Conservation (phyloP, 2,113 vertebrate species). For the Aegithalos caudatus region DNA sequence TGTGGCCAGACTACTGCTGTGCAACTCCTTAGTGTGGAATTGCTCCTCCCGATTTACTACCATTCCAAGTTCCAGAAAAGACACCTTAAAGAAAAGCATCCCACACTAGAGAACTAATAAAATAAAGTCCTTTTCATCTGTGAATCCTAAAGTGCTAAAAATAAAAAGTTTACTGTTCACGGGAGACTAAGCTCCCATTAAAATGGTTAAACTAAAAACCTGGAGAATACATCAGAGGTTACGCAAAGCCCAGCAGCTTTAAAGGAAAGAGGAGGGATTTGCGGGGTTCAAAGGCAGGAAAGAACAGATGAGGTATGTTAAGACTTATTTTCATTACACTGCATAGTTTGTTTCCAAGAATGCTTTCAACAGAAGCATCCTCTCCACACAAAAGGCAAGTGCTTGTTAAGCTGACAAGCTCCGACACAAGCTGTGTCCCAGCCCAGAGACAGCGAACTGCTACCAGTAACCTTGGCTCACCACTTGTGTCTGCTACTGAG, state of each 20-base stretch:
- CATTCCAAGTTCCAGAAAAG: not conserved
- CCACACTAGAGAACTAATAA: not conserved
- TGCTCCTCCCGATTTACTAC: not conserved
- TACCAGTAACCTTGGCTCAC: not conserved
- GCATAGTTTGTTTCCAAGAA: conserved; percentile 33
- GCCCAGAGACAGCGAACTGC: not conserved
- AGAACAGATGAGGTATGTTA: not conserved
- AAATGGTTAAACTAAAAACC: conserved; percentile 7
- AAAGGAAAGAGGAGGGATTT: conserved; percentile 44
- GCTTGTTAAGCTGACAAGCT: not conserved
- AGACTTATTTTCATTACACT: conserved; percentile 11
- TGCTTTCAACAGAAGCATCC: conserved; percentile 28
- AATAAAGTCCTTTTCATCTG: not conserved
- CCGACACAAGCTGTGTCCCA: not conserved
- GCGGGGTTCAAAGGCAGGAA: conserved; percentile 44
- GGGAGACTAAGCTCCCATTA: not conserved
- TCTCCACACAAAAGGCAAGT: not conserved
- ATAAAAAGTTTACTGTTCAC: not conserved
- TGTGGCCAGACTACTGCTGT: not conserved
- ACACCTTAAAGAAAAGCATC: not conserved
- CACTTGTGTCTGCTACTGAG: not conserved
- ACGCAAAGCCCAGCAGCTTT: not conserved
- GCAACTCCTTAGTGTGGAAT: not conserved
- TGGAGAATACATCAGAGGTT: conserved; percentile 44
- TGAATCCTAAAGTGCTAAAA: not conserved